Evolutionary conservation across 2,888 invertebrate genomes (phyloP).

Genomic region (Helleia helle): DNA sequence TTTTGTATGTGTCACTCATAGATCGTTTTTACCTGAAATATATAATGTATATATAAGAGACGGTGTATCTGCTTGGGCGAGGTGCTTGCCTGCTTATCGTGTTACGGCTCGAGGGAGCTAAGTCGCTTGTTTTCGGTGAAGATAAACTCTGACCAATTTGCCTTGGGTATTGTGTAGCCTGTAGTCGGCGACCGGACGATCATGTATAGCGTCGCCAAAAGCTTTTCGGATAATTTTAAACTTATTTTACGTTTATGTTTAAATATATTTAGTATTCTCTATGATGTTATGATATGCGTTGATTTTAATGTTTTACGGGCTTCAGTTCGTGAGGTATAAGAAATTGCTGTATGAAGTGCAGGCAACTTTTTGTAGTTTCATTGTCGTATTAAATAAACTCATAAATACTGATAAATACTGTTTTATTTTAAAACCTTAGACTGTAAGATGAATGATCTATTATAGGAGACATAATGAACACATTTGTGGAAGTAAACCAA

Average conservation of each 20-base stretch:
- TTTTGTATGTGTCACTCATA: conserved; percentile 24
- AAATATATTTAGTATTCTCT: conserved; percentile 33
- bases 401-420: conserved; percentile 57
- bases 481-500: no score
- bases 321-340: conserved; percentile 67
- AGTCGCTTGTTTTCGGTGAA: conserved; percentile 66
- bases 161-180: conserved; percentile 73
- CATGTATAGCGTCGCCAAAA: conserved; percentile 66
- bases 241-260: conserved; percentile 39
- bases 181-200: conserved; percentile 63
- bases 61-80: conserved; percentile 40
- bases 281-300: conserved; percentile 48
- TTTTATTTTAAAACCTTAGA: no score
- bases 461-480: no score
- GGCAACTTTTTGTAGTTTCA: conserved; percentile 74
- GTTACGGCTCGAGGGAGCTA: conserved; percentile 48
- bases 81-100: conserved; percentile 56
- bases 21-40: conserved; percentile 43
- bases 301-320: conserved; percentile 66
- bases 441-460: no score
- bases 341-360: conserved; percentile 69
- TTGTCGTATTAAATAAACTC: conserved; percentile 74
- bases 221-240: conserved; percentile 56
- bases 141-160: conserved; percentile 73
- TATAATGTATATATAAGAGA: conserved; percentile 59